These are phyloP conservation scores for Jaculus jaculus DNA, from an alignment of 2,113 vertebrate genomes.

Conservation along the genomic window DNA sequence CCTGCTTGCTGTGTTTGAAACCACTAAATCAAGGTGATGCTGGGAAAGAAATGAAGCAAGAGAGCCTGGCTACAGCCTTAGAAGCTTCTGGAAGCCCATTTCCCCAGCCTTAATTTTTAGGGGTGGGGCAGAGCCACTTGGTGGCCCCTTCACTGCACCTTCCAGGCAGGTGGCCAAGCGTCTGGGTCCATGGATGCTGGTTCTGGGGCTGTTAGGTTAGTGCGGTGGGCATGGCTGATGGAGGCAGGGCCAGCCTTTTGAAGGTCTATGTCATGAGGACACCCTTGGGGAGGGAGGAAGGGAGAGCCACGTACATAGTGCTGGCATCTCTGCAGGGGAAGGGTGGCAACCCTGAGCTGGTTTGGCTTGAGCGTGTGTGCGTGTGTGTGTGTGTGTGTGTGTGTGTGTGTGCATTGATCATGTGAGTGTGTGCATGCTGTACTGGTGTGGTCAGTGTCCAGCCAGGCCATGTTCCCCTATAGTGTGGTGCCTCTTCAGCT, in stretches of 20 bases:
- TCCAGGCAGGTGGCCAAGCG: neutral
- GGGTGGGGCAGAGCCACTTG: neutral
- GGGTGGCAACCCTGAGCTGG: conserved; percentile 7
- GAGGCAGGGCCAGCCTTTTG: neutral
- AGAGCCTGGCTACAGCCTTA: neutral
- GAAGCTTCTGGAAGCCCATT: neutral
- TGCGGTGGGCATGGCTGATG: neutral
- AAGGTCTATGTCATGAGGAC: neutral
- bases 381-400: neutral
- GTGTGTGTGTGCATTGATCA: neutral
- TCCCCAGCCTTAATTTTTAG: neutral
- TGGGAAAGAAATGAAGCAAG: conserved; percentile 24
- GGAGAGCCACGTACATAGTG: neutral
- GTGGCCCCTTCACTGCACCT: neutral
- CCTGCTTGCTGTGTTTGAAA: conserved; percentile 77
- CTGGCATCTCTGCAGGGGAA: neutral
- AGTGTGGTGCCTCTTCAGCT: neutral
- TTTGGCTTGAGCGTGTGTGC: neutral
- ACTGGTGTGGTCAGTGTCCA: neutral
- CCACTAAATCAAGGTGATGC: conserved; percentile 81
- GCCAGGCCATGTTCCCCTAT: neutral
- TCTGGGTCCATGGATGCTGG: neutral
- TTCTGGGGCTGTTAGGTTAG: neutral
- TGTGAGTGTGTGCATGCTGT: neutral
- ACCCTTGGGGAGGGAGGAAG: neutral